Percentiles rank a stretch among this genome's conserved stretches.
phyloP scores from a whole-genome alignment of 2,888 invertebrate genomes.

The Rhabditophanes sp. region DNA sequence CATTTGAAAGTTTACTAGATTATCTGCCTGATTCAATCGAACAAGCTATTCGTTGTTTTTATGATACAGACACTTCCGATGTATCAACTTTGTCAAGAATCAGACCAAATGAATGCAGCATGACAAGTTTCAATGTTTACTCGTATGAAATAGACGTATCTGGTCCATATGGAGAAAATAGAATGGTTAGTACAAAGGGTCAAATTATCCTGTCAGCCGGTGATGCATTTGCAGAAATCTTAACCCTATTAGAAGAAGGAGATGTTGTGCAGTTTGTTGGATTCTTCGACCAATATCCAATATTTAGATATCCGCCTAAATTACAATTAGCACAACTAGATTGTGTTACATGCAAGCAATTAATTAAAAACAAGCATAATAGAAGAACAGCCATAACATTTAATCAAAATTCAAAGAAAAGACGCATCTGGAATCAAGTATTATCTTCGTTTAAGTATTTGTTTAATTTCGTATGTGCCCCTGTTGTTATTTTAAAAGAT shows the following conservation, averaged over 20 bases:
- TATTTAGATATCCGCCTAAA: conserved; percentile 31
- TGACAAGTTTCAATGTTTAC: conserved; percentile 29
- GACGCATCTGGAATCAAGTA: conserved; percentile 27
- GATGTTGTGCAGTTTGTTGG: conserved; percentile 33
- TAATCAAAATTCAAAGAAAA: conserved; percentile 17
- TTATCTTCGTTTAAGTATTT: conserved; percentile 29
- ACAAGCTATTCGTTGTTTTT: conserved; percentile 31
- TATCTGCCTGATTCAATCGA: conserved; percentile 30
- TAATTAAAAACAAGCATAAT: conserved; percentile 7
- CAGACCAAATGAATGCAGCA: conserved; percentile 22
- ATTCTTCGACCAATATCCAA: conserved; percentile 32
- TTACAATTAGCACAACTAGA: conserved; percentile 29
- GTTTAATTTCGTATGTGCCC: conserved; percentile 36
- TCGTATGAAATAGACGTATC: conserved; percentile 31
- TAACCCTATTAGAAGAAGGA: conserved; percentile 25
- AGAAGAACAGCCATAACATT: neutral
- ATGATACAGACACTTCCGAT: conserved; percentile 20
- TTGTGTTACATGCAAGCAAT: conserved; percentile 28
- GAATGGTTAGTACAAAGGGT: conserved; percentile 25
- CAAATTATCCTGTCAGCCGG: conserved; percentile 20
- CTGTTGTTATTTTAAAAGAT: no score
- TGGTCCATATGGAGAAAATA: conserved; percentile 31
- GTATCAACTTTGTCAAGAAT: conserved; percentile 1
- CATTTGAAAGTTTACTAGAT: conserved; percentile 29
- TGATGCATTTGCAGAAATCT: conserved; percentile 22